phyloP scores from a whole-genome alignment of 2,113 vertebrate genomes.

The Junco hyemalis region DNA sequence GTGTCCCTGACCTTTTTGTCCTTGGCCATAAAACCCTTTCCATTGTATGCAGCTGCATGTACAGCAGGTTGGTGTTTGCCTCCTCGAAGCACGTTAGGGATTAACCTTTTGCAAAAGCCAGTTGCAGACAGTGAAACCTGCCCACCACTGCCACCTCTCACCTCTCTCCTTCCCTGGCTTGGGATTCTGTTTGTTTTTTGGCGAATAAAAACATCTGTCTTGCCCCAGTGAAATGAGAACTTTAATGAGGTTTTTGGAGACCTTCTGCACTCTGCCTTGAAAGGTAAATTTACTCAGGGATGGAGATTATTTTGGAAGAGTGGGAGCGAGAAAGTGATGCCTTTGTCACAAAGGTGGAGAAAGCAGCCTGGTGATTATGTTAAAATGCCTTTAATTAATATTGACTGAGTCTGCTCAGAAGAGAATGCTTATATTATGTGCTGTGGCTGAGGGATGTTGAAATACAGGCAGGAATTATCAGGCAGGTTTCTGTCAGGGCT shows the following conservation, averaged over 20 bases:
- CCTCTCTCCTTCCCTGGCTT: background rate
- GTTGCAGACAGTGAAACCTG: background rate
- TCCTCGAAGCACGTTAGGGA: background rate
- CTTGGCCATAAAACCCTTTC: background rate
- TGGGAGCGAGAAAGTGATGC: background rate
- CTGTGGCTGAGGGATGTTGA: slow-evolving; percentile 41
- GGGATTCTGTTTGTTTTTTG: background rate
- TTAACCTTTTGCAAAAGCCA: slow-evolving; percentile 29
- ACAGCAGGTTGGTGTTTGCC: background rate
- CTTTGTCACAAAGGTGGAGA: slow-evolving; percentile 27
- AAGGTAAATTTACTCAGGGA: background rate
- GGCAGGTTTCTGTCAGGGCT: slow-evolving; percentile 29
- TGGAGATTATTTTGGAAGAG: background rate
- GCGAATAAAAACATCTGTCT: background rate
- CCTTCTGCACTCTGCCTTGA: background rate
- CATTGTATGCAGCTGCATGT: background rate
- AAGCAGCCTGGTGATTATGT: background rate
- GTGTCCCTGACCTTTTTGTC: background rate
- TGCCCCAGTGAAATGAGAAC: background rate
- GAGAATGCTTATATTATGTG: slow-evolving; percentile 12
- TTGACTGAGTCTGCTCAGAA: slow-evolving; percentile 14
- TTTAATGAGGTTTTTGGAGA: background rate
- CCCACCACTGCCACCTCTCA: background rate
- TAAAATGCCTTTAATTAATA: slow-evolving; percentile 26
- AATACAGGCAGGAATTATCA: slow-evolving; percentile 45